A percentile compares a stretch with the other conserved stretches of the same genome.
Evolutionary conservation across 2,888 invertebrate species (phyloP).

Genomic region (Scaptomyza caliginosa): DNA sequence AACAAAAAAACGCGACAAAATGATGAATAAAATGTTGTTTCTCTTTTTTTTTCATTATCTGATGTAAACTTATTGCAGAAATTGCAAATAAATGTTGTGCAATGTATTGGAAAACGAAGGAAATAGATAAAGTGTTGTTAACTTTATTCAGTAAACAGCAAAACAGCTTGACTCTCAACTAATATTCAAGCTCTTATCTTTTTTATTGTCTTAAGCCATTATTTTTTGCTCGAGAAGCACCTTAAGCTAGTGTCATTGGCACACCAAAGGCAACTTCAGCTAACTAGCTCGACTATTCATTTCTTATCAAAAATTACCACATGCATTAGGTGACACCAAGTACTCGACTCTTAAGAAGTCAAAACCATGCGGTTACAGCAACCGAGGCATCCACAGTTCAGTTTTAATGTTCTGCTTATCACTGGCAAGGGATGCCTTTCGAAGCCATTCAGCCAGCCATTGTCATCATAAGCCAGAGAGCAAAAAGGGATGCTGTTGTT

Average conservation of each 20-base stretch:
- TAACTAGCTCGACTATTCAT: background rate
- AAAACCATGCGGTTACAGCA: conserved; percentile 40
- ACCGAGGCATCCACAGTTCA: conserved; percentile 21
- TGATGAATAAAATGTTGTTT: conserved; percentile 14
- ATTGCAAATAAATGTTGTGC: background rate
- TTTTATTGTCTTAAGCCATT: background rate
- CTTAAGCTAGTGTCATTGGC: conserved; percentile 34
- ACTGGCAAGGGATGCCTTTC: conserved; percentile 51
- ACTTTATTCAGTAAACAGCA: background rate
- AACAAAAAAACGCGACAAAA: conserved; percentile 28
- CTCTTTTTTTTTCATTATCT: background rate
- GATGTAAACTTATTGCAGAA: conserved; percentile 25
- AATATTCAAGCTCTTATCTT: background rate
- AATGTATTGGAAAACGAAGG: conserved; percentile 9
- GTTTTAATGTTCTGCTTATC: conserved; percentile 62
- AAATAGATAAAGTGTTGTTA: background rate
- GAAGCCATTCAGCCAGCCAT: conserved; percentile 7
- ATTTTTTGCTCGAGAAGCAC: background rate
- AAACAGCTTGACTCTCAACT: background rate
- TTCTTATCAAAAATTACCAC: conserved; percentile 47
- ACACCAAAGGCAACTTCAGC: background rate
- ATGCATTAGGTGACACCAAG: conserved; percentile 44
- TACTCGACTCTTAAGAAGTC: conserved; percentile 60
- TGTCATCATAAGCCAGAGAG: conserved; percentile 4
- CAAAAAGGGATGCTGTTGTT: conserved; percentile 20